phyloP scores from a whole-genome alignment of 1,140 invertebrate genomes.

The Druon quercuslanigerum region DNA sequence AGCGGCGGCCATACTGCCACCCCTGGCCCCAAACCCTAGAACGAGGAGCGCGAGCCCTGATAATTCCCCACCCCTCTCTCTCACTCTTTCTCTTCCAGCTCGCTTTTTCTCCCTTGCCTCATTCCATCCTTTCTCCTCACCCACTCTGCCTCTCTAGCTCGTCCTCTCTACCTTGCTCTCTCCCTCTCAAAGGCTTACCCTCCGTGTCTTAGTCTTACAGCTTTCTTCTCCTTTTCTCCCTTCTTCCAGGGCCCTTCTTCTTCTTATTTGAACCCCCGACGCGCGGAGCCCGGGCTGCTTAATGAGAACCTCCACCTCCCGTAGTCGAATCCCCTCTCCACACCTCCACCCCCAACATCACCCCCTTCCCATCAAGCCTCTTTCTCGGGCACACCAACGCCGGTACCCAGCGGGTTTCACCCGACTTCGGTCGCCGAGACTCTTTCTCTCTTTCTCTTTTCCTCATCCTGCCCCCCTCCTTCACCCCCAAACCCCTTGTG shows the following conservation, averaged over 20 bases:
- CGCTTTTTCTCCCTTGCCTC: conserved; percentile 33
- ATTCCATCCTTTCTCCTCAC: conserved; percentile 33
- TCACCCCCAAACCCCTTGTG: conserved; percentile 11
- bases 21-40: conserved; percentile 49
- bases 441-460: conserved; percentile 37
- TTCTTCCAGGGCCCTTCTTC: conserved; percentile 60
- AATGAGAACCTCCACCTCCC: conserved; percentile 73
- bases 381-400: conserved; percentile 32
- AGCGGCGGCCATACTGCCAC: conserved; percentile 73
- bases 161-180: conserved; percentile 39
- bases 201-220: conserved; percentile 65
- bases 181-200: conserved; percentile 37
- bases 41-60: conserved; percentile 63
- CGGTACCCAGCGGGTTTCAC: conserved; percentile 36
- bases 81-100: conserved; percentile 31
- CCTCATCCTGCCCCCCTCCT: conserved; percentile 36
- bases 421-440: conserved; percentile 13
- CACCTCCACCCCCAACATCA: conserved; percentile 50
- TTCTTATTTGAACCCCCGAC: conserved; percentile 72
- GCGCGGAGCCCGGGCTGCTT: conserved; percentile 73
- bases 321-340: conserved; percentile 46
- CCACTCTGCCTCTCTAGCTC: conserved; percentile 33
- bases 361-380: conserved; percentile 34
- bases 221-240: conserved; percentile 68
- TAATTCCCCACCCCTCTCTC: conserved; percentile 62